Conservation (phyloP, 1,140 invertebrate species). For the Euura saliciscinereae region DNA sequence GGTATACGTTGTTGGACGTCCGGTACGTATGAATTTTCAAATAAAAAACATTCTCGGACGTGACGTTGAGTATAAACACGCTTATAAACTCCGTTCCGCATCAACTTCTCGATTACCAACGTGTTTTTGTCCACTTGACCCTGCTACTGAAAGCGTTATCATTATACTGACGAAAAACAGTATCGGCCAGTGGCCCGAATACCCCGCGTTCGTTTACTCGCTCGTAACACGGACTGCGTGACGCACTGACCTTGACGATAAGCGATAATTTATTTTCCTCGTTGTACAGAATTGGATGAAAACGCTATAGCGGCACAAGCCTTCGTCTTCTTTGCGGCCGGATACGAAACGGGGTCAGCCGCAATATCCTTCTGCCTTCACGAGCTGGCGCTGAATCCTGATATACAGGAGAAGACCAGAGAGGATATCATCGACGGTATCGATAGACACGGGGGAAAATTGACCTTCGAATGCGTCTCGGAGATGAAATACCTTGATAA, state of each 20-base stretch:
- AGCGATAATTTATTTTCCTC: neutral
- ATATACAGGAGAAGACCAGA: constrained; percentile 69
- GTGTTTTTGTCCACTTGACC: neutral
- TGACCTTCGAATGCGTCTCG: constrained; percentile 68
- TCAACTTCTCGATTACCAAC: neutral
- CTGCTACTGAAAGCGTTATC: constrained; percentile 1
- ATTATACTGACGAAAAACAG: neutral
- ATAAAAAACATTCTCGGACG: constrained; percentile 25
- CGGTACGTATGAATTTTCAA: constrained; percentile 38
- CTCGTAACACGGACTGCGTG: neutral
- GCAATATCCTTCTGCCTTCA: constrained; percentile 70
- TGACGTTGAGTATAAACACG: too few species aligned
- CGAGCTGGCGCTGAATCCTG: constrained; percentile 70
- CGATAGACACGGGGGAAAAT: constrained; percentile 50
- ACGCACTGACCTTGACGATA: too few species aligned
- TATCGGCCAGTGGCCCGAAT: neutral
- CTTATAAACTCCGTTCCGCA: too few species aligned
- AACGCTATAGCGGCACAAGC: constrained; percentile 70
- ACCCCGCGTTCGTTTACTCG: constrained; percentile 7
- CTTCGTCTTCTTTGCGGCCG: constrained; percentile 74
- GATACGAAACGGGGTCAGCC: constrained; percentile 79
- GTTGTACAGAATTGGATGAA: constrained; percentile 59
- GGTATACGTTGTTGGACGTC: too few species aligned
- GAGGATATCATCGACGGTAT: constrained; percentile 67
- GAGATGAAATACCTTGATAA: constrained; percentile 68